phyloP scores from a whole-genome alignment of 2,797 vertebrate species.

The Rhincodon typus region DNA sequence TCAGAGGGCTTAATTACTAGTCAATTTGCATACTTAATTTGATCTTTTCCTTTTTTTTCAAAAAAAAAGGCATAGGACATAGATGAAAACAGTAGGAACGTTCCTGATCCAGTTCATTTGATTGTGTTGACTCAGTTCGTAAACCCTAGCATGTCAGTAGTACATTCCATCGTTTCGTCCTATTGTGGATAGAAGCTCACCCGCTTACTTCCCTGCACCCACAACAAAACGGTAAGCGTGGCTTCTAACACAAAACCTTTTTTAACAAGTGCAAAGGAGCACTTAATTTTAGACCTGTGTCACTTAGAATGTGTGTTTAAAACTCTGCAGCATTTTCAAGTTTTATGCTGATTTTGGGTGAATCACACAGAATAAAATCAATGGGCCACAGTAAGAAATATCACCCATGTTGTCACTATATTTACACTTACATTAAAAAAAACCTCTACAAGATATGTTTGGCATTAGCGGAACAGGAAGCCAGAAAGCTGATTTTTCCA shows the following conservation, averaged over 20 bases:
- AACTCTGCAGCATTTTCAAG: not conserved
- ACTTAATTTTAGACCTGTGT: not conserved
- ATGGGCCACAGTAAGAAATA: too few relatives aligned
- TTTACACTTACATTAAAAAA: not conserved
- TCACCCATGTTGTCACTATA: not conserved
- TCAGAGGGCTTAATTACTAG: not conserved
- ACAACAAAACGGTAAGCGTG: not conserved
- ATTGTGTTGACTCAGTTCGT: too few relatives aligned
- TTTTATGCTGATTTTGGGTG: not conserved
- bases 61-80: too few relatives aligned
- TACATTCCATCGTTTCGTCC: too few relatives aligned
- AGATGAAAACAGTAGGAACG: too few relatives aligned
- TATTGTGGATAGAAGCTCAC: too few relatives aligned
- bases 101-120: too few relatives aligned
- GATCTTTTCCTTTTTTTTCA: not conserved
- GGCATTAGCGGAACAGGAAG: not conserved
- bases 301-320: not conserved
- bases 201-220: too few relatives aligned
- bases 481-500: not conserved
- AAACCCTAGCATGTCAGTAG: too few relatives aligned
- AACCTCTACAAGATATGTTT: not conserved
- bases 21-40: not conserved
- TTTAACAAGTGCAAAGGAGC: not conserved
- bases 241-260: not conserved
- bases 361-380: not conserved